Base-by-base conservation (phyloP, 1,140 invertebrate species). In the Drosophila asahinai region DNA sequence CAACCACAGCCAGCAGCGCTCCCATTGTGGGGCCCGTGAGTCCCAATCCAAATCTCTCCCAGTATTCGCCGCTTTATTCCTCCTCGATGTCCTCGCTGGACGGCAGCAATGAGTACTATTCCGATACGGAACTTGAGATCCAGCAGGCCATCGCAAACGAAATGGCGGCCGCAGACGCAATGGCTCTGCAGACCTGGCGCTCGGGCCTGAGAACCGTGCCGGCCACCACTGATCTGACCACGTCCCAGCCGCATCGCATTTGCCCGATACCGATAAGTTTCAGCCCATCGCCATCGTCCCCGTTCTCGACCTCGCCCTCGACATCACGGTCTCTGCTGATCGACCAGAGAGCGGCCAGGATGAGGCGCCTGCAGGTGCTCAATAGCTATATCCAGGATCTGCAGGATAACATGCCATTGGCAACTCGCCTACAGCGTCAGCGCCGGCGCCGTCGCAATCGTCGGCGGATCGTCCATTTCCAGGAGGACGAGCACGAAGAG, bases 201-300 rank as follows among this genome's bases (percentile, higher is more conserved):
- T 25, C 64, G 15, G 33, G 49, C 4, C 36, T 82, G 15, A 68
- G 74, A 8, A 61, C 74, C 0, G 68, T 78, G 12, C 67, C 54
- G 17, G 74, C 67, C 9, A 64, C 67, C 3, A 74, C 70, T 3
- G 64, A 82, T 45, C 55, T 78, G 11, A 74, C 54, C 17, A 38
- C 33, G 38, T 8, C 38, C n/a, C 14, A 38, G 30, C 2, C 12
- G 5, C 33, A 33, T 47, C 49, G 17, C 15, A 12, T 3, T 25
- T 25, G 22, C 22, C 22, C 22, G 12, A 17, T 19, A 0, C 14
- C 33, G 6, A 5, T 19, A 27, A 51, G 12, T 12, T 38, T 47
- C 8, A 30, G 43, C 5, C 19, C 43, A 17, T 42, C 58, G 17
- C 12, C 51, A 5, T 63, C 67, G 1, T 15, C 67, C 0, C 17